Conservation (phyloP, 2,113 vertebrate species). For the Heliornis fulica region DNA sequence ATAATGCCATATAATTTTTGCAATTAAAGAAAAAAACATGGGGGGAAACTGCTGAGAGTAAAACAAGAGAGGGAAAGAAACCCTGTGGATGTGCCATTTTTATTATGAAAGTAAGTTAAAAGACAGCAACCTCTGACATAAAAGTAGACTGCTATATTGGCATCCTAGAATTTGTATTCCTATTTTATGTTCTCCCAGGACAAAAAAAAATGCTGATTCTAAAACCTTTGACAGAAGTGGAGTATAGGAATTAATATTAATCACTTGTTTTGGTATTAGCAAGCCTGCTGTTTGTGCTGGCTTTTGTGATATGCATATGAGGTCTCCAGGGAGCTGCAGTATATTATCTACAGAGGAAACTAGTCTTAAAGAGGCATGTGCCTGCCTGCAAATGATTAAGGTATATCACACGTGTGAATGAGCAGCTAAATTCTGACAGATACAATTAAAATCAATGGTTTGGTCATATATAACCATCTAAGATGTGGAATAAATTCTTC, state of each 20-base stretch:
- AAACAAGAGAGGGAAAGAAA: neutral
- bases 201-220: slow-evolving; percentile 35
- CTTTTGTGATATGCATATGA: slow-evolving; percentile 66
- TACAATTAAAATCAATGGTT: slow-evolving; percentile 44
- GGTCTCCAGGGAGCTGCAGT: neutral
- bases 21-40: neutral
- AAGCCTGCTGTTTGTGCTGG: slow-evolving; percentile 51
- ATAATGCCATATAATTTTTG: neutral
- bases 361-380: neutral
- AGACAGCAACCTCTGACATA: neutral
- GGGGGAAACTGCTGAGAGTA: neutral
- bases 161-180: neutral
- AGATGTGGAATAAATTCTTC: neutral
- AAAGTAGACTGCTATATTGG: neutral
- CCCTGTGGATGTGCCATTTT: neutral
- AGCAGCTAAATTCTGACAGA: slow-evolving; percentile 38
- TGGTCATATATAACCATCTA: neutral
- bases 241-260: slow-evolving; percentile 71
- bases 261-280: slow-evolving; percentile 60
- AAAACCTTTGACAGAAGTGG: slow-evolving; percentile 51
- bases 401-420: neutral
- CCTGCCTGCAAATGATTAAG: slow-evolving; percentile 14
- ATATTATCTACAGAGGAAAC: slow-evolving; percentile 46
- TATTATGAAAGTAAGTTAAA: neutral
- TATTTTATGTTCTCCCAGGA: slow-evolving; percentile 19